These are phyloP conservation scores for Porites lobata DNA, from an alignment of 92 coral and sea anemone genomes.

Conservation along the genomic window DNA sequence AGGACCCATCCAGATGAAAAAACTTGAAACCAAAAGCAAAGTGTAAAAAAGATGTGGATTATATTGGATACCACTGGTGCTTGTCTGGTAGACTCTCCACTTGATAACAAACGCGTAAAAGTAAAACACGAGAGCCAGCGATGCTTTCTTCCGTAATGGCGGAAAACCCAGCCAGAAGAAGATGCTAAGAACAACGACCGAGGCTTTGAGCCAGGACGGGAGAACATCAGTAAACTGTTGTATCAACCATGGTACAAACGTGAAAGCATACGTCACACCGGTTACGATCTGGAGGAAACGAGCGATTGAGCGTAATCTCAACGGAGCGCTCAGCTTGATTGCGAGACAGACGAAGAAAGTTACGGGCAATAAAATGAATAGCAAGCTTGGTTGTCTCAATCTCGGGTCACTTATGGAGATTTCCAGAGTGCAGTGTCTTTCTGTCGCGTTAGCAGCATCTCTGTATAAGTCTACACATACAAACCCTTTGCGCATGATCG, in stretches of 20 bases:
- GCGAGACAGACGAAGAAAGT: conserved; percentile 34
- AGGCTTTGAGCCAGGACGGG: conserved; percentile 73
- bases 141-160: conserved; percentile 77
- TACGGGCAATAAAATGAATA: conserved; percentile 58
- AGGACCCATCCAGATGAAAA: conserved; percentile 83
- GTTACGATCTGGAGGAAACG: conserved; percentile 57
- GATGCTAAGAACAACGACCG: conserved; percentile 69
- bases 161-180: conserved; percentile 93
- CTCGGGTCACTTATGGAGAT: conserved; percentile 56
- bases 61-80: conserved; percentile 40
- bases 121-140: conserved; percentile 74
- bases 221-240: conserved; percentile 74
- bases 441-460: conserved; percentile 17
- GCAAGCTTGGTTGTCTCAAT: conserved; percentile 45
- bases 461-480: conserved; percentile 47
- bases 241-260: conserved; percentile 83
- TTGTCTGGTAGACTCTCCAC: conserved; percentile 85
- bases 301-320: conserved; percentile 16
- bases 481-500: conserved; percentile 75
- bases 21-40: conserved; percentile 74
- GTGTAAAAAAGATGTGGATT: conserved; percentile 54
- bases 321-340: conserved; percentile 25
- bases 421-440: conserved; percentile 28
- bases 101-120: conserved; percentile 79
- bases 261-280: conserved; percentile 59